phyloP scores from a whole-genome alignment of 2,113 vertebrate species.

The Antechinus flavipes region DNA sequence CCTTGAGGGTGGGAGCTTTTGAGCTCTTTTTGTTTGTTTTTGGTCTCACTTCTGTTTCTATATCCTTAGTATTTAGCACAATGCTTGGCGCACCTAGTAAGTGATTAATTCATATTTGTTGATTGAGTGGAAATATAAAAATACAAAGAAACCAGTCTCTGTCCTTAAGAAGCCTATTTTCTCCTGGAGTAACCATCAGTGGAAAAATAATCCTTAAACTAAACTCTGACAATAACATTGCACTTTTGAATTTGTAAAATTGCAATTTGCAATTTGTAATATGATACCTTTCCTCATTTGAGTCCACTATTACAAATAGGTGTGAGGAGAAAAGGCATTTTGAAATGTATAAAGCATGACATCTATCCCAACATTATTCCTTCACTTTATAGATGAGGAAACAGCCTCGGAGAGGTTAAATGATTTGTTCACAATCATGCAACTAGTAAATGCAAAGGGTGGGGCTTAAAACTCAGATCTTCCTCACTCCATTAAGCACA shows the following conservation, averaged over 20 bases:
- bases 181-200: not conserved
- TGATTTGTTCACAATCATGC: not conserved
- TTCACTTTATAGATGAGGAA: not conserved
- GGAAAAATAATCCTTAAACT: not conserved
- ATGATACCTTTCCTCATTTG: not conserved
- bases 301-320: not conserved
- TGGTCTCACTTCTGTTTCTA: not conserved
- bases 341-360: not conserved
- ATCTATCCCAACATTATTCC: not conserved
- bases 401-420: not conserved
- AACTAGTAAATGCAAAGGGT: not conserved
- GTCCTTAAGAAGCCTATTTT: not conserved
- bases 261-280: not conserved
- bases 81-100: not conserved
- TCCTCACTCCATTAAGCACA: not conserved
- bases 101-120: not conserved
- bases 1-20: not conserved
- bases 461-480: not conserved
- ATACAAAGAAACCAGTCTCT: not conserved
- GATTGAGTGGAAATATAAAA: not conserved
- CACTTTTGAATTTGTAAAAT: not conserved
- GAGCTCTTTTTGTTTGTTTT: not conserved
- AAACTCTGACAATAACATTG: not conserved
- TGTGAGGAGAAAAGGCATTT: not conserved
- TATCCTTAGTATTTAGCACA: not conserved